Evolutionary conservation across 2,888 invertebrate genomes (phyloP).

Genomic region (Leucophora obtusa): DNA sequence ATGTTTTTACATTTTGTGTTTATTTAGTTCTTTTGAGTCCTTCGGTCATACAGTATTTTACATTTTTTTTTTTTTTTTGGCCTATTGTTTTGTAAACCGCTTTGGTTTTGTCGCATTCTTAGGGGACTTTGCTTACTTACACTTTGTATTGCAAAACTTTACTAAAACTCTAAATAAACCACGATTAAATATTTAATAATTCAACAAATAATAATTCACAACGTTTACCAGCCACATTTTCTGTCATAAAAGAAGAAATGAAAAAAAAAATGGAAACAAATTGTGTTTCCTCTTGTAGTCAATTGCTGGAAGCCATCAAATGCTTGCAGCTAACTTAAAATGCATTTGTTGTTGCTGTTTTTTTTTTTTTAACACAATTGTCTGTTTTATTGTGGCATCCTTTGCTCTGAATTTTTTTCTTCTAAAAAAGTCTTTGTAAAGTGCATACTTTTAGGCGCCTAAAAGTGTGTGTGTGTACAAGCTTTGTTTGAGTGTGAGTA

Average conservation of each 20-base stretch:
- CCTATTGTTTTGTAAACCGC: conserved; percentile 55
- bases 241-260: conserved; percentile 25
- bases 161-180: conserved; percentile 58
- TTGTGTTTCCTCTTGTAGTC: conserved; percentile 61
- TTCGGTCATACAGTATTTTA: conserved; percentile 14
- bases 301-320: conserved; percentile 62
- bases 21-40: conserved; percentile 30
- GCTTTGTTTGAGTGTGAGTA: conserved; percentile 11
- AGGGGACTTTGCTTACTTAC: conserved; percentile 54
- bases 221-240: conserved; percentile 31
- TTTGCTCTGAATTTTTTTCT: conserved; percentile 53
- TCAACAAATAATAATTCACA: conserved; percentile 34
- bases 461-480: conserved; percentile 43
- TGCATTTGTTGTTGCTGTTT: conserved; percentile 53
- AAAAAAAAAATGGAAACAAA: conserved; percentile 44
- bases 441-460: conserved; percentile 64
- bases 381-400: conserved; percentile 48
- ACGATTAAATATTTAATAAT: conserved; percentile 58
- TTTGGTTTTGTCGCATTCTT: conserved; percentile 62
- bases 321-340: conserved; percentile 65
- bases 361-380: conserved; percentile 43
- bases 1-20: neutral
- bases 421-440: conserved; percentile 62
- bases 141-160: conserved; percentile 6
- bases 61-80: conserved; percentile 20